These are phyloP conservation scores for Coregonus ussuriensis DNA, from an alignment of 2,797 vertebrate genomes.

Conservation along the genomic window DNA sequence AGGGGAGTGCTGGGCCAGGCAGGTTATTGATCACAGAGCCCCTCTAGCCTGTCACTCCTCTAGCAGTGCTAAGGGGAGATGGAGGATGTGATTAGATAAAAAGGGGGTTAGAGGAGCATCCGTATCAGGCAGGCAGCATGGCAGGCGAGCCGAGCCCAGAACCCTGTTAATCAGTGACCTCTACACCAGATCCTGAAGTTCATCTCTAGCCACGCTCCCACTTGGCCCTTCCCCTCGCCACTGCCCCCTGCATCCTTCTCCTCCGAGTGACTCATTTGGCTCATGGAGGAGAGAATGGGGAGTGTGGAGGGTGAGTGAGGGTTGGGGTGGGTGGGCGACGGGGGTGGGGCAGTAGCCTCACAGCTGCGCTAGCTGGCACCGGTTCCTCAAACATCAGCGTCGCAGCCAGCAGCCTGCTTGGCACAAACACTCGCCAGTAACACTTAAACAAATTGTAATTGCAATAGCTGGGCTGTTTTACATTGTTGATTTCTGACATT, in stretches of 20 bases:
- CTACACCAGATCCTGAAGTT: constrained; percentile 70
- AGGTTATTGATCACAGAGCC: constrained; percentile 63
- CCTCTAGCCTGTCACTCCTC: constrained; percentile 46
- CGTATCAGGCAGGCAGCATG: constrained; percentile 51
- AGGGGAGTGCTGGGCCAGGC: constrained; percentile 17
- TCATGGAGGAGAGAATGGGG: constrained; percentile 58
- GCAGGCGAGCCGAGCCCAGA: constrained; percentile 52
- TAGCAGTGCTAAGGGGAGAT: constrained; percentile 47
- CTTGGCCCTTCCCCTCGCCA: constrained; percentile 55
- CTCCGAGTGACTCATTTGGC: constrained; percentile 74
- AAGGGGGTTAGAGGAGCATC: constrained; percentile 28
- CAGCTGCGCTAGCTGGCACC: constrained; percentile 81
- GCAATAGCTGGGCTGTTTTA: constrained; percentile 43
- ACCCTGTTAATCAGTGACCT: constrained; percentile 76
- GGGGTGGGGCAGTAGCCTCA: constrained; percentile 66
- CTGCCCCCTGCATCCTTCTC: constrained; percentile 55
- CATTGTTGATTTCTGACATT: constrained; percentile 55
- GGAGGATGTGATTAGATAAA: constrained; percentile 59
- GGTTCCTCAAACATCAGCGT: constrained; percentile 66
- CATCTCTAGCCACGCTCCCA: constrained; percentile 70
- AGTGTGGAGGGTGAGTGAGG: constrained; percentile 22
- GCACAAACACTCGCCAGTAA: constrained; percentile 68
- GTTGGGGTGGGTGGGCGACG: constrained; percentile 61
- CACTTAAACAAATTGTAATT: constrained; percentile 73
- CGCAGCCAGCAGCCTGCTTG: constrained; percentile 72